Evolutionary conservation across 2,888 invertebrate genomes (phyloP), one percentile per base, ranked within the genome.

Genomic region (Clostera curtula): DNA sequence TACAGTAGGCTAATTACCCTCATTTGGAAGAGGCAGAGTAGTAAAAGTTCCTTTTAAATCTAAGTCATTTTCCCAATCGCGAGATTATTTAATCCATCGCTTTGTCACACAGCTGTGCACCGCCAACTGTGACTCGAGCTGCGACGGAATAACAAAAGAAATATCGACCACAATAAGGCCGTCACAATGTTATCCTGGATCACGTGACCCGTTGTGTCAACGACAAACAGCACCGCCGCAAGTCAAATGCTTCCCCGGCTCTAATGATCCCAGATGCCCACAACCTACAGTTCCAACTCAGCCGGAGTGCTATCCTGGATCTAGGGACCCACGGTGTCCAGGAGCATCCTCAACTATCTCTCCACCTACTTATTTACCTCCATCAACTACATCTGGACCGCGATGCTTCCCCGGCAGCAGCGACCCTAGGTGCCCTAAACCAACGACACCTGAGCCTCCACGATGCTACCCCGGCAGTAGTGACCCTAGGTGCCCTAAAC

Each of bases 41-140:
- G n/a, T n/a, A n/a, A n/a, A n/a, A n/a, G n/a, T n/a, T n/a, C n/a
- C n/a, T n/a, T n/a, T n/a, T n/a, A n/a, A n/a, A n/a, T n/a, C n/a
- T n/a, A n/a, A n/a, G n/a, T 21, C 7, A 22, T n/a, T 22, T n/a
- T n/a, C 18, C 3, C 8, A 18, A 25, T 20, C 13, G 1, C 12
- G 9, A 8, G 21, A 20, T 14, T 19, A 5, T 18, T 8, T 10
- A n/a, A 22, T 19, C 2, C 18, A 19, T 6, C 18, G 16, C n/a
- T 21, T 14, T 27, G 6, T 13, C 25, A 62, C 69, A 34, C 63
- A 83, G 80, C 57, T 77, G 18, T 83, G 83, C 39, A 72, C 71
- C 10, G 70, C 54, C 32, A 63, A 69, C 40, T 83, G 83, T 25
- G 79, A 83, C 10, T 49, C 72, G 5, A 69, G 49, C 37, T 83